Evolutionary conservation across 2,888 invertebrate species (phyloP), one percentile per base, ranked within the genome.

Genomic region (Diachrysia chrysitis): DNA sequence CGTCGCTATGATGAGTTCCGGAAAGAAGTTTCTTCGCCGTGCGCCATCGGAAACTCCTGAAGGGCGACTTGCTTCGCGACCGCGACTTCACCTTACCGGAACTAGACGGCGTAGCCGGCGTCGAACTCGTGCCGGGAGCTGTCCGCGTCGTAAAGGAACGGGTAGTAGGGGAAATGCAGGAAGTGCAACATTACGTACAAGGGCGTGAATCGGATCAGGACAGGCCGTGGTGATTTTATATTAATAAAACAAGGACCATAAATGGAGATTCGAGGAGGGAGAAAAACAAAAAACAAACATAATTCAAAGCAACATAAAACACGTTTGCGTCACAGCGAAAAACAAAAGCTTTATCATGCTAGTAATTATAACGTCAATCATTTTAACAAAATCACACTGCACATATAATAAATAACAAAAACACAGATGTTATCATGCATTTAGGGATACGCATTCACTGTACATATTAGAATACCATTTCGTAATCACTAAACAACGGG

Each of bases 41-140:
- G 96, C 97, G 97, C 98, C 98, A 98, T 80, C 98, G 96, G 96
- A 98, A 98, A 95, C 98, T 98, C 91, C 98, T 96, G 97, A 98
- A 98, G 76, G 98, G 98, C 87, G 98, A 98, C 96, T 98, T 98
- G 96, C 98, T 98, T 88, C 98, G 97, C 85, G 98, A 98, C 83
- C 98, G 97, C 91, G 97, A 97, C 96, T 98, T 98, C 96, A 96
- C 96, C 95, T 96, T 96, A 93, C 96, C 96, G 90, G 96, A 96
- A 78, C 95, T 95, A 66, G 92, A 93, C 55, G 92, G 96, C 84
- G 93, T 94, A 29, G 91, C 90, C 32, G 94, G 92, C 64, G 91
- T 89, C 60, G 93, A 94, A 71, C 94, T 94, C 83, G 95, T 86
- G 19, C 93, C 94, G 69, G 93, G 88, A 71, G 92, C 94, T 95